Base-by-base conservation (phyloP, 2,797 vertebrate species). In the Kryptolebias ocellatus region DNA sequence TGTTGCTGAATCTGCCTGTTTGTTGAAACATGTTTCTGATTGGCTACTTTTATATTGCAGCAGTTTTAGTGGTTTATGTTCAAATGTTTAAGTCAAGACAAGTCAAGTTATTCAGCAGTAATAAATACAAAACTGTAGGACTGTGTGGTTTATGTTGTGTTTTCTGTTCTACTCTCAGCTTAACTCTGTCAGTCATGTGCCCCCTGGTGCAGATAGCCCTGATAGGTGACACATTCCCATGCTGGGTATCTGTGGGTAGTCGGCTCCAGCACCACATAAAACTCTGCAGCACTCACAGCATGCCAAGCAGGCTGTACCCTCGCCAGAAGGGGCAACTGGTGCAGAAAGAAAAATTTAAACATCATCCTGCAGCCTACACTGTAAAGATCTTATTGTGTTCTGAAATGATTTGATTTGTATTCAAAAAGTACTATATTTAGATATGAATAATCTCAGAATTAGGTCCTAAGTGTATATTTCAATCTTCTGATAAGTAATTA, bases 191-290 rank as follows among this genome's bases (percentile, higher is more conserved):
- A 64, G 44, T 44, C 39, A 46, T 8, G 34, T 57, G 53, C 18
- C 53, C 24, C 53, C 44, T 63, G 67, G n/a, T 60, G 29, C 46
- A 73, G 37, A 76, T 12, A 62, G 52, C 16, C 60, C 31, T 42
- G 27, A 17, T 53, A n/a, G 46, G 62, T 80, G 70, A 67, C 57
- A 68, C 60, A 84, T 90, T 88, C 68, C 70, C 77, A 64, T 45
- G 60, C 49, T 47, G 66, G 75, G 58, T 81, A 68, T 74, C 51
- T 61, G 42, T 84, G 75, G 71, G 69, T 79, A 75, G 52, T 67
- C 70, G 60, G 62, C 47, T 68, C 39, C 1, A 9, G 47, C 29
- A 42, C 16, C 47, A 17, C 49, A 54, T 59, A 29, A 28, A 53
- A 3, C 62, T 29, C 47, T 39, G 53, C 50, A 44, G 18, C 16